These are phyloP conservation scores for Sebastes flavidus DNA, from an alignment of 2,797 vertebrate genomes.

Conservation along the genomic window DNA sequence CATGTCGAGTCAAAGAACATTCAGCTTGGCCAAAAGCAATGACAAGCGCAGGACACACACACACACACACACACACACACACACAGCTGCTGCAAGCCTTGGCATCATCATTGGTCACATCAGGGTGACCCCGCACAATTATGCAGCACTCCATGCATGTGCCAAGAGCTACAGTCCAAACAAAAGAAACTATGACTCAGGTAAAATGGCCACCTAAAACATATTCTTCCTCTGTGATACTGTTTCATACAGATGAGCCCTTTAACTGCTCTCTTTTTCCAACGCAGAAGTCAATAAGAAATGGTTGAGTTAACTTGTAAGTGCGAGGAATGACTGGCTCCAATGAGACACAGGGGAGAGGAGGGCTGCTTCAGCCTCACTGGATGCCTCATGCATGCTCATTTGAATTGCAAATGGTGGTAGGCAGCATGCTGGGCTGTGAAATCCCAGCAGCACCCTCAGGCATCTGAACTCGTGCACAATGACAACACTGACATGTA, in stretches of 20 bases:
- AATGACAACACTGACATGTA: slow-evolving; percentile 37
- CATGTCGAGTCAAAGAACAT: slow-evolving; percentile 51
- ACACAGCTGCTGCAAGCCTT: slow-evolving; percentile 20
- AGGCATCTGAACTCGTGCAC: slow-evolving; percentile 40
- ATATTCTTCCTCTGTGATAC: not conserved
- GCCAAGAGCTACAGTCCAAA: not conserved
- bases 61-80: not conserved
- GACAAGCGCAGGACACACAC: slow-evolving; percentile 34
- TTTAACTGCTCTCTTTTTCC: not conserved
- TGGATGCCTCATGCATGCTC: slow-evolving; percentile 53
- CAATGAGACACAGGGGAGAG: slow-evolving; percentile 46
- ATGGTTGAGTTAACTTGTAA: slow-evolving; percentile 39
- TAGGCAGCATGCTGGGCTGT: slow-evolving; percentile 58
- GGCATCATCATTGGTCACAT: slow-evolving; percentile 9
- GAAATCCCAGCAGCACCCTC: slow-evolving; percentile 59
- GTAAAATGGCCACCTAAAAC: not conserved
- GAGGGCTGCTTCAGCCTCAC: slow-evolving; percentile 25
- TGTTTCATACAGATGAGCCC: not conserved
- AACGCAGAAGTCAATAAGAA: slow-evolving; percentile 19
- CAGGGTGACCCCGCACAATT: slow-evolving; percentile 36
- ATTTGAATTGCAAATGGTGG: slow-evolving; percentile 79
- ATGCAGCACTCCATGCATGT: not conserved
- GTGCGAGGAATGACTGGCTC: slow-evolving; percentile 36
- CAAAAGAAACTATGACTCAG: slow-evolving; percentile 3
- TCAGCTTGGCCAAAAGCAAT: slow-evolving; percentile 46